Evolutionary conservation across 1,140 invertebrate genomes (phyloP).

Genomic region (Diorhabda sublineata): DNA sequence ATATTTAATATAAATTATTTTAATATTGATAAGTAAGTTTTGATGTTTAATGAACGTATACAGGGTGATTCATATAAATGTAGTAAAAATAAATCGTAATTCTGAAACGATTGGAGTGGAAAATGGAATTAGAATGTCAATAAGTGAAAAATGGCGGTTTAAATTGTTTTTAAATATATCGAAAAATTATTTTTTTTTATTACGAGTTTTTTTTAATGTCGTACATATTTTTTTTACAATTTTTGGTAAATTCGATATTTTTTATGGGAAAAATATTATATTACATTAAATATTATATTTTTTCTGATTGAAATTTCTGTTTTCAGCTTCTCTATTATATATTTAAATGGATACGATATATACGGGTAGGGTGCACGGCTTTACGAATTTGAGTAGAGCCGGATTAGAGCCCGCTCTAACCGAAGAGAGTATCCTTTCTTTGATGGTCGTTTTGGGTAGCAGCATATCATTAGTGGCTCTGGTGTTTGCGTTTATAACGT

Average conservation of each 20-base stretch:
- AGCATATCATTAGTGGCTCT: slow-evolving; percentile 64
- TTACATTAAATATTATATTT: neutral
- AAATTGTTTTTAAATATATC: neutral
- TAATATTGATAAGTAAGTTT: too few species aligned
- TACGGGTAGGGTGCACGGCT: slow-evolving; percentile 41
- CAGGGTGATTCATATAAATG: too few species aligned
- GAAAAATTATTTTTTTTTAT: neutral
- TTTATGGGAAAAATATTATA: too few species aligned
- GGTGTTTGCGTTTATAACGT: slow-evolving; percentile 67
- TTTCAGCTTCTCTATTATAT: neutral
- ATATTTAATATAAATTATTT: too few species aligned
- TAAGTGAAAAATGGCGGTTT: neutral
- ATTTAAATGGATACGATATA: slow-evolving; percentile 44
- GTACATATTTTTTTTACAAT: too few species aligned
- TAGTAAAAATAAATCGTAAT: neutral
- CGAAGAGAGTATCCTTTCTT: slow-evolving; percentile 57
- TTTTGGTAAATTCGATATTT: too few species aligned
- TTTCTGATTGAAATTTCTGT: neutral
- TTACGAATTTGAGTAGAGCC: slow-evolving; percentile 37
- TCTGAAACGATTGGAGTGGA: neutral
- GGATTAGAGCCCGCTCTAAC: slow-evolving; percentile 35
- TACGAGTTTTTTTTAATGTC: neutral
- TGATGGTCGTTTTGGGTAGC: slow-evolving; percentile 63
- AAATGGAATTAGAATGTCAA: neutral
- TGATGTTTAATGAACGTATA: too few species aligned